Percentiles rank a stretch among this genome's conserved stretches.
phyloP scores from a whole-genome alignment of 2,888 invertebrate species.

The Microctonus hyperodae region DNA sequence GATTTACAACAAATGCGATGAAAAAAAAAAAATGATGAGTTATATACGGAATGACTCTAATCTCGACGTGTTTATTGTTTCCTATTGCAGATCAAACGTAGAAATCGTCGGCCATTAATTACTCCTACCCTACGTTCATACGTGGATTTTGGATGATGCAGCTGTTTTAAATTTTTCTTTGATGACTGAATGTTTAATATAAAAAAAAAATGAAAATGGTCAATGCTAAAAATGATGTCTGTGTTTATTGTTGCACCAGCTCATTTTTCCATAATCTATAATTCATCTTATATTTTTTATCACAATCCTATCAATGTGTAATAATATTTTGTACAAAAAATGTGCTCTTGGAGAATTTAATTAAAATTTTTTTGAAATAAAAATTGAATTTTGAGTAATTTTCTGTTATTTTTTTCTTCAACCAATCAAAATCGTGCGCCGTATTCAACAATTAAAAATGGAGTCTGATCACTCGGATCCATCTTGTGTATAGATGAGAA shows the following conservation, averaged over 20 bases:
- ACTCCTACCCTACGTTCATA: slow-evolving; percentile 12
- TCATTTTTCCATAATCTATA: background rate
- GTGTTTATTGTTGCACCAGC: background rate
- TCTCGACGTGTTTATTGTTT: slow-evolving; percentile 46
- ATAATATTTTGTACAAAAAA: background rate
- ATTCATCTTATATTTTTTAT: background rate
- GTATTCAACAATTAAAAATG: too few species aligned
- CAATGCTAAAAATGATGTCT: background rate
- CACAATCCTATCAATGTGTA: background rate
- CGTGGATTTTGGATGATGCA: slow-evolving; percentile 23
- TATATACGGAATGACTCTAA: slow-evolving; percentile 31
- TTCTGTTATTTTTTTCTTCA: too few species aligned
- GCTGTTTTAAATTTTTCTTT: slow-evolving; percentile 45
- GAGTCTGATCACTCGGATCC: too few species aligned
- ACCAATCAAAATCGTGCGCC: too few species aligned
- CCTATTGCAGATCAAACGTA: slow-evolving; percentile 59
- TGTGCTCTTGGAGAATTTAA: background rate
- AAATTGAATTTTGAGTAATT: background rate
- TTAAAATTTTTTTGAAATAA: background rate
- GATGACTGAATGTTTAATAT: slow-evolving; percentile 58
- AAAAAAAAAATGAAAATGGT: slow-evolving; percentile 40
- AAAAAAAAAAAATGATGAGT: slow-evolving; percentile 20
- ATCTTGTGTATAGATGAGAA: too few species aligned
- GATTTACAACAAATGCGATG: slow-evolving; percentile 4
- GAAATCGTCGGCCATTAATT: slow-evolving; percentile 25